Conservation (phyloP, 2,797 vertebrate species). For the Jordanella pulchra region DNA sequence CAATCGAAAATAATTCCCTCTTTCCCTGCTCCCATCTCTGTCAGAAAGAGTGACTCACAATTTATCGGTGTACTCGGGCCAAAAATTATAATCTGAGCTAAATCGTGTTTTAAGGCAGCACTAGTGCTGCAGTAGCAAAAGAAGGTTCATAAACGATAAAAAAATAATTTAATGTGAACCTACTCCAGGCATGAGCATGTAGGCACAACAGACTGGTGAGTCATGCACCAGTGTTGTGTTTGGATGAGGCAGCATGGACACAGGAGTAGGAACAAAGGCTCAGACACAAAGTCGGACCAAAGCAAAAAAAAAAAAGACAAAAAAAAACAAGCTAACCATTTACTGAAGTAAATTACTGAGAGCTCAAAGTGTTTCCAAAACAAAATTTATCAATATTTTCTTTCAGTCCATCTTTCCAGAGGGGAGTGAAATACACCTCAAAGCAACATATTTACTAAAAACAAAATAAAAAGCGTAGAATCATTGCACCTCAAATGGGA, state of each 20-base stretch:
- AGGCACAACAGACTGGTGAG: conserved; percentile 58
- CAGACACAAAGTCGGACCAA: conserved; percentile 29
- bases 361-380: neutral
- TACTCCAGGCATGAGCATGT: conserved; percentile 54
- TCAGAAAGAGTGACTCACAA: conserved; percentile 63
- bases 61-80: conserved; percentile 47
- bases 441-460: neutral
- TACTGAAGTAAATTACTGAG: conserved; percentile 13
- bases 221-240: conserved; percentile 38
- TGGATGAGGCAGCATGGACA: conserved; percentile 23
- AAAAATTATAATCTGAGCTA: conserved; percentile 60
- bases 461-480: neutral
- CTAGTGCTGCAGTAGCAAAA: conserved; percentile 38
- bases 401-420: neutral
- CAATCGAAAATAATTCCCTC: conserved; percentile 50
- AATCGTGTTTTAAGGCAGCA: conserved; percentile 51
- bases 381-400: conserved; percentile 4
- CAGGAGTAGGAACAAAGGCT: conserved; percentile 35
- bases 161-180: conserved; percentile 34
- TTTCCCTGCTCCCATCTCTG: conserved; percentile 30
- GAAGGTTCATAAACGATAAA: conserved; percentile 48
- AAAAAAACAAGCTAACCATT: conserved; percentile 1
- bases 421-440: neutral
- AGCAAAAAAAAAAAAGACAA: neutral
- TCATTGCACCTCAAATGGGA: conserved; percentile 9